phyloP scores from a whole-genome alignment of 2,113 vertebrate species.

The Himantopus leucocephalus region DNA sequence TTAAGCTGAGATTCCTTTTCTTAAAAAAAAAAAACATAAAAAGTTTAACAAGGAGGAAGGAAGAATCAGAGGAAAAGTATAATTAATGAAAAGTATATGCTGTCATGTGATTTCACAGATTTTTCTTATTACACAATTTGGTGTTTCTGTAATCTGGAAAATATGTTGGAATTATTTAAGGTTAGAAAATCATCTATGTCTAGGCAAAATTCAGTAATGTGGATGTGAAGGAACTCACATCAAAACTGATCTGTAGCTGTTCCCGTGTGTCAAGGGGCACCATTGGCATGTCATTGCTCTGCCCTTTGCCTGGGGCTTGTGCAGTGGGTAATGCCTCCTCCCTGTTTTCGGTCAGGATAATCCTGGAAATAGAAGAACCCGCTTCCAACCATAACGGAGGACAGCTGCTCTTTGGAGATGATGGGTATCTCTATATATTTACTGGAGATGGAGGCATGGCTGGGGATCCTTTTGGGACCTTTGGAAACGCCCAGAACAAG shows the following conservation, averaged over 20 bases:
- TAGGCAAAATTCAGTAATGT: neutral
- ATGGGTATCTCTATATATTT: constrained; percentile 93
- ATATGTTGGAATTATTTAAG: neutral
- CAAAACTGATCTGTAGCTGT: neutral
- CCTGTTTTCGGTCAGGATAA: constrained; percentile 75
- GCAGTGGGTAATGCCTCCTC: neutral
- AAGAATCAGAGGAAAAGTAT: neutral
- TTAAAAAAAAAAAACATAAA: neutral
- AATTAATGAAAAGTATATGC: neutral
- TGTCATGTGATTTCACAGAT: neutral
- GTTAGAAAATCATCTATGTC: neutral
- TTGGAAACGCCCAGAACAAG: constrained; percentile 97
- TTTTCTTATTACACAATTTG: neutral
- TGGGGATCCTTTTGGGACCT: constrained; percentile 93
- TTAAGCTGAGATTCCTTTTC: neutral
- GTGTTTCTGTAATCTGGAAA: neutral
- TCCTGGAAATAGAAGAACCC: constrained; percentile 93
- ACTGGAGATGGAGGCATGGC: constrained; percentile 97
- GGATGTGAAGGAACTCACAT: neutral
- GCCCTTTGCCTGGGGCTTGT: neutral
- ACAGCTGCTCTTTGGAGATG: constrained; percentile 90
- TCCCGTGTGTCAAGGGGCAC: neutral
- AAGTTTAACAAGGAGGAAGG: neutral
- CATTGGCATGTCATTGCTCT: rapidly evolving
- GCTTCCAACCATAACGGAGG: constrained; percentile 97